Evolutionary conservation across 2,113 vertebrate species (phyloP).

Genomic region (Scortum barcoo): DNA sequence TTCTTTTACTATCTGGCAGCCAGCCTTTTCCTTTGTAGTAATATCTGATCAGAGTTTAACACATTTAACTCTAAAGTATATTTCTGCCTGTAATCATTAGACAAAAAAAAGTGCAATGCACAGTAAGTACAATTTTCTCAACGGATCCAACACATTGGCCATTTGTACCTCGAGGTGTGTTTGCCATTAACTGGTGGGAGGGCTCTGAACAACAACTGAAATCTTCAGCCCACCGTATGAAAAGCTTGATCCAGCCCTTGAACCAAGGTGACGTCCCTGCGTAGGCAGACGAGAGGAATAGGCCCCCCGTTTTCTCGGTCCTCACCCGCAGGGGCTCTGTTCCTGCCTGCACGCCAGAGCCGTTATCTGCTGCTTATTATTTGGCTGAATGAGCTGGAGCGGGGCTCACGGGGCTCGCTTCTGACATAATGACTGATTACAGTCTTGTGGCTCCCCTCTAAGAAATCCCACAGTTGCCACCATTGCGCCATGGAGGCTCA

Average conservation of each 20-base stretch:
- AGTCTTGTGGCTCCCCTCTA: slow-evolving; percentile 86
- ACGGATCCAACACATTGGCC: slow-evolving; percentile 9
- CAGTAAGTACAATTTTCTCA: neutral
- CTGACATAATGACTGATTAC: slow-evolving; percentile 96
- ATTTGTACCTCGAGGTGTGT: slow-evolving; percentile 19
- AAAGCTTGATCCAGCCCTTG: slow-evolving; percentile 43
- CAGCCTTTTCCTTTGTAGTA: neutral
- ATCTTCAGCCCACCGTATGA: slow-evolving; percentile 9
- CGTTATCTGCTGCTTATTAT: slow-evolving; percentile 88
- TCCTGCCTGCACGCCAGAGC: slow-evolving; percentile 79
- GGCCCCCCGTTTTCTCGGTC: slow-evolving; percentile 44
- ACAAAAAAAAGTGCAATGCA: neutral
- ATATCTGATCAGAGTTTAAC: neutral
- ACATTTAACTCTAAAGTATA: neutral
- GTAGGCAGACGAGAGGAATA: slow-evolving; percentile 38
- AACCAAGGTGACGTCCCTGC: slow-evolving; percentile 62
- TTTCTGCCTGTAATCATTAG: neutral
- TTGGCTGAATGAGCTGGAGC: slow-evolving; percentile 88
- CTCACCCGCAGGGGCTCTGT: slow-evolving; percentile 49
- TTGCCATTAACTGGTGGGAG: slow-evolving; percentile 22
- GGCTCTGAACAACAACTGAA: slow-evolving; percentile 9
- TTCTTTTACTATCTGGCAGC: neutral
- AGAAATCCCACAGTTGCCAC: slow-evolving; percentile 86
- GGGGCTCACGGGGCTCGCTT: slow-evolving; percentile 83
- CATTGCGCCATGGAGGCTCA: slow-evolving; percentile 45